Percentiles rank a stretch among this genome's conserved stretches.
Evolutionary conservation across 2,888 invertebrate genomes (phyloP).

Genomic region (Drosophila affinis): DNA sequence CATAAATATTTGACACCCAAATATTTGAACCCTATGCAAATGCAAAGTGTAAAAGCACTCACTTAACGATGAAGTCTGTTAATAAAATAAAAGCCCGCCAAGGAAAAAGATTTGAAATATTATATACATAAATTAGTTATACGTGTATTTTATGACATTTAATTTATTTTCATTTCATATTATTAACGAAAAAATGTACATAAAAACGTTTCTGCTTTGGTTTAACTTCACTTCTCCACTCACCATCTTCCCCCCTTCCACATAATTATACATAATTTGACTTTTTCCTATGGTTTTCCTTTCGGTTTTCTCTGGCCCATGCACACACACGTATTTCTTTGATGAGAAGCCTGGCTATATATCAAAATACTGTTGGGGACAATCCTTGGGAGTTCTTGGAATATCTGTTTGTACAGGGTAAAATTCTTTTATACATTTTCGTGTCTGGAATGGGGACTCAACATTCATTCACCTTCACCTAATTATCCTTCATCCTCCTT

Average conservation of each 20-base stretch:
- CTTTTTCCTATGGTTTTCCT: slow-evolving; percentile 61
- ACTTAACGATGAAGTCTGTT: too few species aligned
- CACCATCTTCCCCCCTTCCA: slow-evolving; percentile 2
- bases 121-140: slow-evolving; percentile 26
- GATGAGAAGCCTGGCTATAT: slow-evolving; percentile 51
- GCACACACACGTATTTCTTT: slow-evolving; percentile 24
- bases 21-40: too few species aligned
- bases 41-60: too few species aligned
- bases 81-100: background rate
- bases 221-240: slow-evolving; percentile 19
- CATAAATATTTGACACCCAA: background rate
- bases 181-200: slow-evolving; percentile 71
- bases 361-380: slow-evolving; percentile 40
- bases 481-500: slow-evolving; percentile 19
- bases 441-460: slow-evolving; percentile 10
- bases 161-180: slow-evolving; percentile 63
- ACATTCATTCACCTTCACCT: slow-evolving; percentile 13
- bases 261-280: slow-evolving; percentile 66
- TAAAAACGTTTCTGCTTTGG: slow-evolving; percentile 59
- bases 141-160: slow-evolving; percentile 64
- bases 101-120: slow-evolving; percentile 8
- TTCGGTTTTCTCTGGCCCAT: slow-evolving; percentile 30
- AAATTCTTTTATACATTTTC: slow-evolving; percentile 61
- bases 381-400: slow-evolving; percentile 2
- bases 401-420: slow-evolving; percentile 61